Evolutionary conservation across 2,888 invertebrate genomes (phyloP).

Genomic region (Caradrina kadenii): DNA sequence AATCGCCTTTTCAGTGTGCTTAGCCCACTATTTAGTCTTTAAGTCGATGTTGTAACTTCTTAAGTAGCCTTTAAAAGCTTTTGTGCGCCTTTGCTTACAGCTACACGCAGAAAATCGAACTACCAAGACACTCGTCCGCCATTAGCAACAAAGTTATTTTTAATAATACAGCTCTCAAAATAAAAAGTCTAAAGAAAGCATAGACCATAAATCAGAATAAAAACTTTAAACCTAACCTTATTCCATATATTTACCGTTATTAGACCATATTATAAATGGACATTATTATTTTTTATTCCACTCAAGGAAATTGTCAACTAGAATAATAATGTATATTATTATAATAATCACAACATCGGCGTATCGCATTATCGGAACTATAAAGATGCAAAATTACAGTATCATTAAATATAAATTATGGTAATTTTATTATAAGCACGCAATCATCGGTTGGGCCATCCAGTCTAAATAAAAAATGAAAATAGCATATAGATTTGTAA

Average conservation of each 20-base stretch:
- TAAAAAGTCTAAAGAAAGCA: conserved; percentile 29
- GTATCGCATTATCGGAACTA: conserved; percentile 47
- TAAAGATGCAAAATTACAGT: conserved; percentile 58
- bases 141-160: conserved; percentile 32
- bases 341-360: conserved; percentile 34
- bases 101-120: conserved; percentile 16
- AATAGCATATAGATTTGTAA: conserved; percentile 4
- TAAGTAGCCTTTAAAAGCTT: conserved; percentile 43
- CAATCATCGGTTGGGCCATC: conserved; percentile 41
- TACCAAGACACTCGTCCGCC: not conserved
- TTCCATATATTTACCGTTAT: conserved; percentile 48
- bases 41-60: conserved; percentile 18
- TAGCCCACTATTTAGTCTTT: not conserved
- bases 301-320: conserved; percentile 37
- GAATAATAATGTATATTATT: conserved; percentile 44
- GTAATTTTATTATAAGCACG: conserved; percentile 60
- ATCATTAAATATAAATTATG: conserved; percentile 59
- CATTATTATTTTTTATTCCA: conserved; percentile 21
- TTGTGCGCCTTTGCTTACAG: conserved; percentile 26
- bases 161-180: conserved; percentile 23
- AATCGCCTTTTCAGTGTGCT: not conserved
- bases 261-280: conserved; percentile 35
- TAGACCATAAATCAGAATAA: conserved; percentile 36
- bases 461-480: conserved; percentile 29
- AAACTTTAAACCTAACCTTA: conserved; percentile 36